Evolutionary conservation across 1,140 invertebrate species (phyloP), one percentile per base, ranked within the genome.

Genomic region (Drosophila equinoxialis): DNA sequence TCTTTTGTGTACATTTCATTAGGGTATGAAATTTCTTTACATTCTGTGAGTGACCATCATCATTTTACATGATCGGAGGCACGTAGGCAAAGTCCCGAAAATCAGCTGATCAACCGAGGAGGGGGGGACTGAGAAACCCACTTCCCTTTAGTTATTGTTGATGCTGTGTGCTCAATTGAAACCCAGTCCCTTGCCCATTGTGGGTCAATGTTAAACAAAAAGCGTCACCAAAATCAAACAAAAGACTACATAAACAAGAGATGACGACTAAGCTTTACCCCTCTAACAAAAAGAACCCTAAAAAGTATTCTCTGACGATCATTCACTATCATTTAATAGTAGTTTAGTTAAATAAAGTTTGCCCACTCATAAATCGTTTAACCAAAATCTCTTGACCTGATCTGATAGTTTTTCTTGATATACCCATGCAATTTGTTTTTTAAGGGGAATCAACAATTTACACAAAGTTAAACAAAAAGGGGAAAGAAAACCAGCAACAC

Each of bases 171-270:
- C 13, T 10, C 10, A 33, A 62, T 54, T 42, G 51, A 60, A 54
- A 26, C 11, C 42, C 66, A 33, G 48, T 63, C 37, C 11, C 57
- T 39, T 68, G 14, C 33, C 35, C 61, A 30, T 55, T 74, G 41
- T 77, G 45, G 74, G 71, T 74, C 66, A 66, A 68, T 77, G 76
- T 58, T 42, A 74, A 58, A 23, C 48, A 55, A 67, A 59, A 33
- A 35, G 11, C 17, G 35, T 26, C 48, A 45, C 20, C 30, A 26
- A 62, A 58, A 14, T n/a, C 64, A 48, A 64, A 17, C 37, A 30
- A 42, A 6, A 33, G 2, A 26, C 17, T n/a, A 10, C 3, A 33
- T 39, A 11, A 17, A 48, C 3, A 23, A 11, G 45, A 51, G 8
- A 23, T 10, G 17, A 3, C 17, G 45, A 51, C 45, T 51, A 23